Evolutionary conservation across 2,113 vertebrate species (phyloP).

Genomic region (Upupa epops): DNA sequence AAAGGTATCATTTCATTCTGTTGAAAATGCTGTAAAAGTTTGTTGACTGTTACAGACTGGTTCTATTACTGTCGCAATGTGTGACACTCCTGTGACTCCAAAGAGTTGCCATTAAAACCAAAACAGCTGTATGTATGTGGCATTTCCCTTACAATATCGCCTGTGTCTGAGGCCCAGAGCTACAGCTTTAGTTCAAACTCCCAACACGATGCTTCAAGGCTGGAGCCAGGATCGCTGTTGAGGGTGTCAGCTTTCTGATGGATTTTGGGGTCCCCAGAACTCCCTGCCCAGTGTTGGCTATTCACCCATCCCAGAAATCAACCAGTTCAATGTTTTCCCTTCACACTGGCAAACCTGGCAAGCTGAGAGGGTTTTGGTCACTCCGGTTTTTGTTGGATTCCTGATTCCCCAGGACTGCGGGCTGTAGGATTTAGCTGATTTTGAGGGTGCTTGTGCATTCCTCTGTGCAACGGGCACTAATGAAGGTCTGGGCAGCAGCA

Average conservation of each 20-base stretch:
- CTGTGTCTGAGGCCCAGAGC: background rate
- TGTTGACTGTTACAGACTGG: background rate
- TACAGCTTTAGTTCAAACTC: background rate
- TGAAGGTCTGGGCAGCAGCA: background rate
- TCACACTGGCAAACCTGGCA: background rate
- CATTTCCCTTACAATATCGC: background rate
- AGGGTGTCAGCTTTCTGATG: background rate
- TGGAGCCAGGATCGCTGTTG: fast-evolving
- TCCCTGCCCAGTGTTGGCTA: background rate
- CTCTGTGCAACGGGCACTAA: fast-evolving
- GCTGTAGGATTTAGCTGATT: background rate
- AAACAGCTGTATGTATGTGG: background rate
- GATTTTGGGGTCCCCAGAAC: background rate
- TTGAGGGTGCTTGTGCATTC: background rate
- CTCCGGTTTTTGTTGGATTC: too few species aligned
- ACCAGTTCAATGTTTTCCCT: background rate
- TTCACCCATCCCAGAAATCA: background rate
- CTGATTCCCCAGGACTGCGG: background rate
- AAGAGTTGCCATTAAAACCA: background rate
- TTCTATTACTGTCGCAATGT: background rate
- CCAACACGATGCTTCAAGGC: background rate
- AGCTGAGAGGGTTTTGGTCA: background rate
- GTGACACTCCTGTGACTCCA: background rate
- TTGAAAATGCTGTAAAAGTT: background rate
- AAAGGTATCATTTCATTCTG: background rate